Percentiles rank a stretch among this genome's conserved stretches.
Conservation (phyloP, 1,140 invertebrate genomes). For the Octopus bimaculoides region DNA sequence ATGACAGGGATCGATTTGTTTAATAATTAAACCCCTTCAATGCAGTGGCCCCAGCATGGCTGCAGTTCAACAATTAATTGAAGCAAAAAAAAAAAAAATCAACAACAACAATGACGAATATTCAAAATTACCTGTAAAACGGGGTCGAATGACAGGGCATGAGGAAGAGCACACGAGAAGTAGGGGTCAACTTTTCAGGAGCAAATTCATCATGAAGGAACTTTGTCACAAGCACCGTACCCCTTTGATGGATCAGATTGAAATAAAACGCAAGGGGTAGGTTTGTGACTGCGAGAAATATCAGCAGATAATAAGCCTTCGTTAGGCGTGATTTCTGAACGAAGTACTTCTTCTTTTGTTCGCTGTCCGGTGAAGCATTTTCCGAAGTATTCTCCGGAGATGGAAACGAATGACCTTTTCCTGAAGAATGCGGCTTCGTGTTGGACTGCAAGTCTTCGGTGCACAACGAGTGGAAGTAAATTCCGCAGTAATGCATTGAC, state of each 20-base stretch:
- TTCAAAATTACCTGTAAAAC: slow-evolving; percentile 64
- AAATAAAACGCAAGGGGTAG: slow-evolving; percentile 65
- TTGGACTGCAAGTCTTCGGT: slow-evolving; percentile 23
- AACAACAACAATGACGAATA: neutral
- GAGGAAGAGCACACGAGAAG: slow-evolving; percentile 73
- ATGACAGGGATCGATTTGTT: too few relatives aligned
- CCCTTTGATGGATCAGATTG: slow-evolving; percentile 77
- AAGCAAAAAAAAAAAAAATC: neutral
- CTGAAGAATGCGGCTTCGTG: too few relatives aligned
- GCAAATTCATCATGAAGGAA: slow-evolving; percentile 60
- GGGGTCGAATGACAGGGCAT: slow-evolving; percentile 93
- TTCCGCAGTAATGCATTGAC: slow-evolving; percentile 67
- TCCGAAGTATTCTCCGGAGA: neutral
- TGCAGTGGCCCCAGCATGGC: neutral
- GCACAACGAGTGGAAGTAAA: slow-evolving; percentile 45
- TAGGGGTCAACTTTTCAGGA: slow-evolving; percentile 16
- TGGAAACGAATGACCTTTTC: neutral
- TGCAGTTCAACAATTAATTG: neutral
- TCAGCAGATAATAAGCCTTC: slow-evolving; percentile 39
- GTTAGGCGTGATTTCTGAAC: slow-evolving; percentile 34
- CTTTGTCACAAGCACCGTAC: slow-evolving; percentile 73
- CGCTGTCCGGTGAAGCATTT: neutral
- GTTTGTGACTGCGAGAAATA: slow-evolving; percentile 52
- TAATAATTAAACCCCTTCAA: neutral
- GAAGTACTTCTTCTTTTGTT: slow-evolving; percentile 17